Evolutionary conservation across 1,140 invertebrate species (phyloP).

Genomic region (Latrodectus geometricus): DNA sequence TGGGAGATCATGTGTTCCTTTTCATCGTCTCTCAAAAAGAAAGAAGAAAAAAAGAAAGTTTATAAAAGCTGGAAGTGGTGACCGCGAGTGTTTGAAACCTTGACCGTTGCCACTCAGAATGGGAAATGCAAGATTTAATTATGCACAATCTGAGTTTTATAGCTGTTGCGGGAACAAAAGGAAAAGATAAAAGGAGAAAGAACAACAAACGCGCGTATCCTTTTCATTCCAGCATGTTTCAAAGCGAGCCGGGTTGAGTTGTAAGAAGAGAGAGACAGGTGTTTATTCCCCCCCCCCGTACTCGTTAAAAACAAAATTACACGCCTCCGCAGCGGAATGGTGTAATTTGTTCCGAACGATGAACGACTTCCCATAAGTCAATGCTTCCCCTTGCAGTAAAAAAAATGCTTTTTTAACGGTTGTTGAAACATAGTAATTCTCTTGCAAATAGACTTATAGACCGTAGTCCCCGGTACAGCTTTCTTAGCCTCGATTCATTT

Average conservation of each 20-base stretch:
- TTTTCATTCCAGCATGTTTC: not conserved
- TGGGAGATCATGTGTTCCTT: not conserved
- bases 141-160: not conserved
- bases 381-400: not conserved
- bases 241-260: not conserved
- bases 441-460: too few species aligned
- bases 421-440: not conserved
- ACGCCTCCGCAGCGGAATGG: not conserved
- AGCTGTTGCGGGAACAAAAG: not conserved
- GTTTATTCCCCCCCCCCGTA: not conserved
- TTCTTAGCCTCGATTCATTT: too few species aligned
- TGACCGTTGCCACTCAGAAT: not conserved
- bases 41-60: too few species aligned
- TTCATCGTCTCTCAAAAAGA: conserved; percentile 1
- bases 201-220: not conserved
- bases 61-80: not conserved
- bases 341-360: not conserved
- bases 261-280: not conserved
- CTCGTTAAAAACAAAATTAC: not conserved
- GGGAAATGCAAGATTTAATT: not conserved
- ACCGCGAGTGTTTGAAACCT: not conserved
- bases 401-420: not conserved
- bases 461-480: too few species aligned
- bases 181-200: not conserved
- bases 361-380: not conserved